Conservation (phyloP, 1,140 invertebrate genomes). For the Agrilus planipennis region DNA sequence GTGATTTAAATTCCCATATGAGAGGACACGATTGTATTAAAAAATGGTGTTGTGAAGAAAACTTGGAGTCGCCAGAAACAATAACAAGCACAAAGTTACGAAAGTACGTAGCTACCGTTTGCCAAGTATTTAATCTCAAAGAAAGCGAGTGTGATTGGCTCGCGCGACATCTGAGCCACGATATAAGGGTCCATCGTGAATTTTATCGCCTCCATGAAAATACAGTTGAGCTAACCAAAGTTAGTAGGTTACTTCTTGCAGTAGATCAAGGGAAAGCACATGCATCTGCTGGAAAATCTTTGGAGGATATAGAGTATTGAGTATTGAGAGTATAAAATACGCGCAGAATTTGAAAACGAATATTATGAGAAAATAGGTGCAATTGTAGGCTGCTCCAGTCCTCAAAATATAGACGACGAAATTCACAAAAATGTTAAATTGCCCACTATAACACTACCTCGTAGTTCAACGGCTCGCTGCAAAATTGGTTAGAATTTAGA, state of each 20-base stretch:
- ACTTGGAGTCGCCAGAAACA: background rate
- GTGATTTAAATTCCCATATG: background rate
- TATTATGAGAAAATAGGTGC: too few relatives aligned
- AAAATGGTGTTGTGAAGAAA: background rate
- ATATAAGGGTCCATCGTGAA: background rate
- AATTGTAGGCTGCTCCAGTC: too few relatives aligned
- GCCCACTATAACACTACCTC: background rate
- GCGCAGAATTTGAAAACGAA: too few relatives aligned
- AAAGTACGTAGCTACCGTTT: background rate
- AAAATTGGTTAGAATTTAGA: slow-evolving; percentile 2
- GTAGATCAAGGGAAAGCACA: too few relatives aligned
- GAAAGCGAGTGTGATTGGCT: background rate
- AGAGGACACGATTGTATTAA: background rate
- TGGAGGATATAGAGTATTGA: too few relatives aligned
- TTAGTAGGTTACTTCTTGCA: too few relatives aligned
- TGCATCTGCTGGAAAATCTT: too few relatives aligned
- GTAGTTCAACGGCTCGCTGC: background rate
- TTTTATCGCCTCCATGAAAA: background rate
- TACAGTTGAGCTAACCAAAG: too few relatives aligned
- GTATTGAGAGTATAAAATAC: too few relatives aligned
- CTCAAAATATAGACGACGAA: too few relatives aligned
- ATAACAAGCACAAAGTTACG: background rate
- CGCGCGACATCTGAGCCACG: background rate
- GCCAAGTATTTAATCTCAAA: background rate
- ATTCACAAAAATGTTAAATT: too few relatives aligned